Conservation (phyloP, 2,113 vertebrate species). For the Natator depressus region DNA sequence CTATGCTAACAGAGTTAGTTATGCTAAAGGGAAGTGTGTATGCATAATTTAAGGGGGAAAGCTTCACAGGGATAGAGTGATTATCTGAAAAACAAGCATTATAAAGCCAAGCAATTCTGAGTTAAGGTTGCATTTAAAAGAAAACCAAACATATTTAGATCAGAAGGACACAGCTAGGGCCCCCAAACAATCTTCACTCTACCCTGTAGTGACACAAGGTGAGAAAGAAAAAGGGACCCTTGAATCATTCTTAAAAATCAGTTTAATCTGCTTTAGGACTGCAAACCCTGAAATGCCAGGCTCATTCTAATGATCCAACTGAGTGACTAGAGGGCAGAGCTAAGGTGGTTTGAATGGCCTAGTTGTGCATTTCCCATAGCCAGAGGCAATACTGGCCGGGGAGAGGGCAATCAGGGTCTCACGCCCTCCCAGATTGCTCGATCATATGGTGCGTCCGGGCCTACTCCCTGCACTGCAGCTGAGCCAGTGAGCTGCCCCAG, state of each 20-base stretch:
- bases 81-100: not conserved
- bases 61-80: not conserved
- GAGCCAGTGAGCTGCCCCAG: too few relatives aligned
- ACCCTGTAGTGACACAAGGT: not conserved
- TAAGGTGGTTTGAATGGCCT: not conserved
- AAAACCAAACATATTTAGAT: not conserved
- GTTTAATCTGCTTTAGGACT: not conserved
- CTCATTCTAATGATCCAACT: not conserved
- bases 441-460: too few relatives aligned
- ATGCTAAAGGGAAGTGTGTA: not conserved
- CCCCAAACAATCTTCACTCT: not conserved
- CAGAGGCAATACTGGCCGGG: too few relatives aligned
- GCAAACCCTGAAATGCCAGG: not conserved
- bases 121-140: not conserved
- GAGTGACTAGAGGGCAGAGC: not conserved
- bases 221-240: not conserved
- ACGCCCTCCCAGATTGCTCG: too few relatives aligned
- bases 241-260: not conserved
- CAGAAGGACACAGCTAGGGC: not conserved
- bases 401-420: too few relatives aligned
- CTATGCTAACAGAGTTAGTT: not conserved
- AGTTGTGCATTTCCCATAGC: not conserved
- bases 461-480: too few relatives aligned
- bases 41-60: not conserved
- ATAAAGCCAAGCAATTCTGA: not conserved